Base-by-base conservation (phyloP, 2,888 invertebrate species). In the Meiosimyza platycephala region DNA sequence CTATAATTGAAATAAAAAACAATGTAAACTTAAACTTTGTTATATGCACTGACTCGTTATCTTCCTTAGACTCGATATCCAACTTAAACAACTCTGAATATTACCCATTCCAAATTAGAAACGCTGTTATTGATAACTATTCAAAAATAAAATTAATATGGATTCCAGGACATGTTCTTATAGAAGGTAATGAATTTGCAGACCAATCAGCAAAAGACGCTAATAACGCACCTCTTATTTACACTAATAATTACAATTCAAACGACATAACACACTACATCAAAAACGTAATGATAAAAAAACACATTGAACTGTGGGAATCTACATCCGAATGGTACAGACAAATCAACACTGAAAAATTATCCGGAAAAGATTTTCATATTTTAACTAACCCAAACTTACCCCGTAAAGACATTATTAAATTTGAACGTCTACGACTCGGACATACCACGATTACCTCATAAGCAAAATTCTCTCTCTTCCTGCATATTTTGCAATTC, bases 21-120 rank as follows among this genome's bases (percentile, higher is more conserved):
- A 70, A 13, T 70, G n/a, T n/a, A n/a, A n/a, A n/a, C n/a, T n/a
- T n/a, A n/a, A n/a, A n/a, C n/a, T n/a, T n/a, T n/a, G n/a, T n/a
- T n/a, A n/a, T n/a, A 13, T 70, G 52, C 13, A 48, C 52, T 7
- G 62, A 62, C 13, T 70, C 62, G 3, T 52, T 70, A 6, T 62
- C 70, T 11, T 60, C 11, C 48, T 50, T 13, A 9, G 2, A 16
- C 3, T 18, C 7, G 28, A 51, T 40, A 40, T 6, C 3, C 51
- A 18, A 55, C 51, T 60, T 12, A 51, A 15, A 13, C 15, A 62
- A 40, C 33, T 70, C 6, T 70, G 70, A 62, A 28, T 70, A 6
- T 52, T 62, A 6, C 11, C 60, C 18, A 60, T 62, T 40, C 15
- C 4, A 3, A 40, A 40, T 40, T 40, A 40, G 40, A 40, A 40